phyloP scores from a whole-genome alignment of 1,140 invertebrate genomes.

The Drosophila azteca region DNA sequence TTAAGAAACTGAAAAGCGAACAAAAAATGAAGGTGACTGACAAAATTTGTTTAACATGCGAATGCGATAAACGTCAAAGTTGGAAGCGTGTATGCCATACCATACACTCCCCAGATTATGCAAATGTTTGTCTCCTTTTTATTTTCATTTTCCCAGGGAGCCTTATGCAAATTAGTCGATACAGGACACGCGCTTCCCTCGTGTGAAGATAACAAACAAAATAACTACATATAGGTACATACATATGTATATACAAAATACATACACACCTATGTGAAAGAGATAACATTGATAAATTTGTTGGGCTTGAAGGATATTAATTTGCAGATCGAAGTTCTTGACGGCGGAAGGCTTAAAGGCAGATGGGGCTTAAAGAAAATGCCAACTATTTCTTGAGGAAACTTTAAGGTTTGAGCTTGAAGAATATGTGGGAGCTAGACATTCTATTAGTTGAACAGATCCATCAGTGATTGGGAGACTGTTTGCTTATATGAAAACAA shows the following conservation, averaged over 20 bases:
- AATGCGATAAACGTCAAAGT: conserved; percentile 45
- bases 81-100: conserved; percentile 14
- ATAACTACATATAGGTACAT: neutral
- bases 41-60: conserved; percentile 47
- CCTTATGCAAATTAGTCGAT: conserved; percentile 55
- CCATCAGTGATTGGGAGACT: too few relatives aligned
- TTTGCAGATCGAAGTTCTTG: neutral
- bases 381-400: too few relatives aligned
- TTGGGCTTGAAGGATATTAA: neutral
- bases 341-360: too few relatives aligned
- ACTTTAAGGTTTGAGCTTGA: too few relatives aligned
- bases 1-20: conserved; percentile 13
- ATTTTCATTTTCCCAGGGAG: conserved; percentile 16
- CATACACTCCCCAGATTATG: conserved; percentile 52
- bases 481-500: too few relatives aligned
- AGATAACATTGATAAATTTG: conserved; percentile 28
- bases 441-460: too few relatives aligned
- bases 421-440: too few relatives aligned
- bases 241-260: conserved; percentile 1
- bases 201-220: conserved; percentile 26
- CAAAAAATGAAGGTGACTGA: conserved; percentile 21
- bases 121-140: conserved; percentile 37
- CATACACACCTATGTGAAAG: neutral
- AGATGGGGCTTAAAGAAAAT: too few relatives aligned
- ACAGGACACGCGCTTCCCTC: conserved; percentile 35